Conservation (phyloP, 2,113 vertebrate genomes). For the Zosterops pallidus region DNA sequence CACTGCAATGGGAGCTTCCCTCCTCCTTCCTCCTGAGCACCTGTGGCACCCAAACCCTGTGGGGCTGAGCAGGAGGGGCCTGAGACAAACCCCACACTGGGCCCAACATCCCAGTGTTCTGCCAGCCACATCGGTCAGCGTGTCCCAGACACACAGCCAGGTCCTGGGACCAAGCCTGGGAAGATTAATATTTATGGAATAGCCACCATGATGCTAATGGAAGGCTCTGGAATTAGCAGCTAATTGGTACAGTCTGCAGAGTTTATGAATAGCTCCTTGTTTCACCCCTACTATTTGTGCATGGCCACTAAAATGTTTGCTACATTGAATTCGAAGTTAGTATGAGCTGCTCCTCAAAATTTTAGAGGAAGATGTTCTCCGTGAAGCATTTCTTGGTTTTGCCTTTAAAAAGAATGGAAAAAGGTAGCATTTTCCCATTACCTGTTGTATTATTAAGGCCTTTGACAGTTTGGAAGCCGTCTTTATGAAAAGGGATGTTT, state of each 20-base stretch:
- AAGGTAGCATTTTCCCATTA: not conserved
- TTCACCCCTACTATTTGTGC: not conserved
- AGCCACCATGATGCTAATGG: not conserved
- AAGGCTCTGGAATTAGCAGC: slow-evolving; percentile 19
- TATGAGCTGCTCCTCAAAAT: not conserved
- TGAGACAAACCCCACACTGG: not conserved
- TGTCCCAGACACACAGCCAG: not conserved
- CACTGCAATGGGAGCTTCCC: not conserved
- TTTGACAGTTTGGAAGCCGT: not conserved
- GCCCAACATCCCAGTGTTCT: not conserved
- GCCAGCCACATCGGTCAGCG: accelerated
- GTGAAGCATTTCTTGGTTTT: not conserved
- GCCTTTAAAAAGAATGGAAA: not conserved
- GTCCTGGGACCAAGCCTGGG: not conserved
- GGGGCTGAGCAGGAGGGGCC: not conserved
- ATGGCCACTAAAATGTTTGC: not conserved
- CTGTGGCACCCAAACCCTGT: not conserved
- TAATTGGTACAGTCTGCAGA: not conserved
- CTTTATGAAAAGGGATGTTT: not conserved
- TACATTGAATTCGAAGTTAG: not conserved
- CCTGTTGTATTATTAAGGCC: slow-evolving; percentile 15
- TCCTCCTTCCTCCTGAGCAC: not conserved
- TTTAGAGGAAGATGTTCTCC: not conserved
- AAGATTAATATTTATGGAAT: not conserved
- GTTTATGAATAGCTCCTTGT: not conserved